Evolutionary conservation across 2,113 vertebrate genomes (phyloP).

Genomic region (Bubo scandiacus): DNA sequence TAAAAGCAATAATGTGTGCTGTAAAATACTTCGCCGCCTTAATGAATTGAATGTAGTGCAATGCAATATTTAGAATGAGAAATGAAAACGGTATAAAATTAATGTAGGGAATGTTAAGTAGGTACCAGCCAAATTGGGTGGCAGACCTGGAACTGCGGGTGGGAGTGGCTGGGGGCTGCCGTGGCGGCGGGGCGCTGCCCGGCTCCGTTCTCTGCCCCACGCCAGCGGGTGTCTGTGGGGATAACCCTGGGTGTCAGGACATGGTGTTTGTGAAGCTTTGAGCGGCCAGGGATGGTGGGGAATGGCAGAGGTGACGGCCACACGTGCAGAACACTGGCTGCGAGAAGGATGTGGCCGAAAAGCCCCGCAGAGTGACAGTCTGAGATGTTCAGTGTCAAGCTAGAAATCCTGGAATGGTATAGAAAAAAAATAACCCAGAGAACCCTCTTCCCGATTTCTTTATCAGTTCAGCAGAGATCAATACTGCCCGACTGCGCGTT

Average conservation of each 20-base stretch:
- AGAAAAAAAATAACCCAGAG: neutral
- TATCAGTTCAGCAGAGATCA: neutral
- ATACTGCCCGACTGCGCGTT: too few relatives aligned
- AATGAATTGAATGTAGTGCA: conserved; percentile 51
- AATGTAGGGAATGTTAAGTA: neutral
- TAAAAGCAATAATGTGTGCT: conserved; percentile 60
- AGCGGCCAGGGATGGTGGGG: neutral
- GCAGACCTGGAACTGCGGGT: neutral
- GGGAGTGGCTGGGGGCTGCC: neutral
- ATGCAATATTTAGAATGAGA: conserved; percentile 40
- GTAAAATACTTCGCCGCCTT: conserved; percentile 44
- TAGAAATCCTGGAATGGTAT: neutral
- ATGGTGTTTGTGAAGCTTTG: neutral
- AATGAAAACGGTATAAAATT: neutral
- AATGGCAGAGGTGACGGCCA: rapidly evolving
- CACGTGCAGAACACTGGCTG: rapidly evolving
- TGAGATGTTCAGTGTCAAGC: neutral
- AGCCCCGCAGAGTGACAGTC: rapidly evolving
- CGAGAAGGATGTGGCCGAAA: neutral
- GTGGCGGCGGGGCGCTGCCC: rapidly evolving
- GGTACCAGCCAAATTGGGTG: neutral
- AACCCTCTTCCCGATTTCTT: neutral
- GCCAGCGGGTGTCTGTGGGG: neutral
- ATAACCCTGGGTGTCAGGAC: rapidly evolving
- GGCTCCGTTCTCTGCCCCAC: neutral